Evolutionary conservation across 1,140 invertebrate genomes (phyloP).

Genomic region (Ips nitidus): DNA sequence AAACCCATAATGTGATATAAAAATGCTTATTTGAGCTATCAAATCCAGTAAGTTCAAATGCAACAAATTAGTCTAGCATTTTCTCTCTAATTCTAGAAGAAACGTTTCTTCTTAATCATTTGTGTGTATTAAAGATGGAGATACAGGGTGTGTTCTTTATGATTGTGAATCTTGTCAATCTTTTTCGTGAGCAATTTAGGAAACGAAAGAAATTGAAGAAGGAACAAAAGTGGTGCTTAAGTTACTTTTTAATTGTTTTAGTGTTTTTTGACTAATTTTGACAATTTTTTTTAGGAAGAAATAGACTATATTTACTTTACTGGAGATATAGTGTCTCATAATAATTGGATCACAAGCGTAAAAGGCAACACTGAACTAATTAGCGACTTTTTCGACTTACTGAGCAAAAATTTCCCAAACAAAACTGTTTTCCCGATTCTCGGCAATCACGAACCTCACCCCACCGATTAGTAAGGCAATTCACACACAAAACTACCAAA

Average conservation of each 20-base stretch:
- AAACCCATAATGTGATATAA: no score
- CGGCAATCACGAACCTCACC: conserved; percentile 88
- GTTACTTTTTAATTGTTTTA: background rate
- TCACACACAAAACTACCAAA: background rate
- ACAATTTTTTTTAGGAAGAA: conserved; percentile 45
- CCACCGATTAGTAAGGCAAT: conserved; percentile 73
- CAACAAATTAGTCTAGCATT: no score
- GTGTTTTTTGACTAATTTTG: background rate
- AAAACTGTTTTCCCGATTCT: conserved; percentile 71
- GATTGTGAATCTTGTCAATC: no score
- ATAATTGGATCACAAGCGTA: conserved; percentile 76
- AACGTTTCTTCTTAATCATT: no score
- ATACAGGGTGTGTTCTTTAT: no score
- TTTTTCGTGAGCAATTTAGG: no score
- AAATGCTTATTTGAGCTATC: no score
- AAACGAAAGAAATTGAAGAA: no score
- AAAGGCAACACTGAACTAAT: conserved; percentile 66
- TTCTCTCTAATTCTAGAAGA: no score
- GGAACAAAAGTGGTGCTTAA: no score
- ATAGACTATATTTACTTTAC: conserved; percentile 80
- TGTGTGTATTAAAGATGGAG: no score
- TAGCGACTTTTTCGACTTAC: conserved; percentile 57
- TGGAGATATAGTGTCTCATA: conserved; percentile 83
- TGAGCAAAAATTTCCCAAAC: conserved; percentile 65
- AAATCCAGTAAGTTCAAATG: no score